Percentiles rank a stretch among this genome's conserved stretches.
These are phyloP conservation scores for Lethocerus indicus DNA, from an alignment of 1,140 invertebrate species.

Conservation along the genomic window DNA sequence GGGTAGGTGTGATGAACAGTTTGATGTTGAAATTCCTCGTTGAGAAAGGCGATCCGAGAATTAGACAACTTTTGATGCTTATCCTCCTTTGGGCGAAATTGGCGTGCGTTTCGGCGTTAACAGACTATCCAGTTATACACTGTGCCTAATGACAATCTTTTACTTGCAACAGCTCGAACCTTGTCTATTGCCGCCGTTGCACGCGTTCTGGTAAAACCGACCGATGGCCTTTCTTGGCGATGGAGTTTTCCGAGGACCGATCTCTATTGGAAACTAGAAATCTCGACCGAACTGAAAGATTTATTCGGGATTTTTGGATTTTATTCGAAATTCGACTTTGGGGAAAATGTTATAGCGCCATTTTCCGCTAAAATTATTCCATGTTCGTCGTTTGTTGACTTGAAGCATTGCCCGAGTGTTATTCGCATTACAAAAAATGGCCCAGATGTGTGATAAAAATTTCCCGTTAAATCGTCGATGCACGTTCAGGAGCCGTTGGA, in stretches of 20 bases:
- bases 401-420: neutral
- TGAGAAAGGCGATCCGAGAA: neutral
- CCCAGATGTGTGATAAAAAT: neutral
- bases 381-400: neutral
- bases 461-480: neutral
- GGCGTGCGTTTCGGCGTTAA: neutral
- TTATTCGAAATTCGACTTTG: neutral
- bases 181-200: neutral
- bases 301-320: neutral
- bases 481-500: neutral
- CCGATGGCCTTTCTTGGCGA: neutral
- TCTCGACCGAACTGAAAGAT: neutral
- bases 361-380: neutral
- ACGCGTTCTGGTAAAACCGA: neutral
- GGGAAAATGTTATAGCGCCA: neutral
- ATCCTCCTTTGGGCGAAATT: neutral
- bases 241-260: neutral
- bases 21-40: neutral
- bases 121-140: neutral
- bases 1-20: neutral
- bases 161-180: neutral
- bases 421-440: neutral
- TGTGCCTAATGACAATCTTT: neutral
- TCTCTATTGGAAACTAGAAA: neutral
- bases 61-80: neutral